Base-by-base conservation (phyloP, 1,140 invertebrate species). In the Ceratoteleas bidentatus region DNA sequence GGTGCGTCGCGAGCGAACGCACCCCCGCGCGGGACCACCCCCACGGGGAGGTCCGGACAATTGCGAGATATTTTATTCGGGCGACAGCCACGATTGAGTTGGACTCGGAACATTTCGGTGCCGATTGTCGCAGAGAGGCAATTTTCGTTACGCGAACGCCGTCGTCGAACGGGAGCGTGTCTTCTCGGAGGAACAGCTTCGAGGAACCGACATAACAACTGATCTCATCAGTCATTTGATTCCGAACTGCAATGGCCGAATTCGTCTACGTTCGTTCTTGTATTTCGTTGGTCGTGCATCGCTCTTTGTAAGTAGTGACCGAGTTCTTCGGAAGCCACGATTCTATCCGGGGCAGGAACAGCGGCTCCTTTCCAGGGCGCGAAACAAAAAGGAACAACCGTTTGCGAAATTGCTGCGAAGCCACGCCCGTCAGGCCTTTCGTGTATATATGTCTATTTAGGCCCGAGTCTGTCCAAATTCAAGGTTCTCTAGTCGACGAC, bases 391-490 rank as follows among this genome's bases (percentile, higher is more conserved):
- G 58, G 61, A 38, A 68, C 4, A 9, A 58, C 4, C 32, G 32
- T 58, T 33, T 65, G 24, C 9, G 50, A 56, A 56, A 65, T 56
- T 64, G 8, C 64, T 60, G 49, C 36, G 10, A 24, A 34, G 36
- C 47, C 49, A 56, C 56, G 60, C 68, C 57, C 56, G 66, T 87
- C 86, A 81, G 88, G 88, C 88, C 88, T 89, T 88, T 85, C 80
- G 57, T 89, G 88, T 87, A 89, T 85, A 89, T 89, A 88, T 89
- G 87, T 88, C 86, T 89, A 89, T 87, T 88, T 87, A 87, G 88
- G 87, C 86, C 85, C 84, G 54, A 72, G 34, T 49, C 50, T 24
- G 15, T 68, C 66, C 61, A 73, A 57, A 62, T 66, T 9, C 33
- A 13, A n/a, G 33, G 43, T 45, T 66, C 56, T 57, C 7, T 5